Evolutionary conservation across 2,113 vertebrate genomes (phyloP).

Genomic region (Setophaga coronata): DNA sequence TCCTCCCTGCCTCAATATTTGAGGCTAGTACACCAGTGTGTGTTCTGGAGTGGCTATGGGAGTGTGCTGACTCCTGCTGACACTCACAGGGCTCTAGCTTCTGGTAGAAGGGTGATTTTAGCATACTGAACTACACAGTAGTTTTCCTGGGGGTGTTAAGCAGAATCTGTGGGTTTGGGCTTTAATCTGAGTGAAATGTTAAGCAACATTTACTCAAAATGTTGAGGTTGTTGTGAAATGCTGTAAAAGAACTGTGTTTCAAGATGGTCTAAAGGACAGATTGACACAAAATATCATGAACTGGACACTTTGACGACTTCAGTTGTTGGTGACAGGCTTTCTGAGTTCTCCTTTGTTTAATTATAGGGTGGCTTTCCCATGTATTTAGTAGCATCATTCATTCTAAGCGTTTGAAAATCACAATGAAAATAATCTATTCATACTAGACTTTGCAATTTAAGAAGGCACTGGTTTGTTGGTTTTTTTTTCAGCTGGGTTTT

Average conservation of each 20-base stretch:
- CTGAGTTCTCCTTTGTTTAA: neutral
- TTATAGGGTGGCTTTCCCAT: neutral
- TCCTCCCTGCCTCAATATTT: neutral
- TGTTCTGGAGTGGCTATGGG: neutral
- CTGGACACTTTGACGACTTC: neutral
- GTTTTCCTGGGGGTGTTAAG: neutral
- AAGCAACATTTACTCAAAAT: neutral
- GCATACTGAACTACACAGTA: rapidly evolving
- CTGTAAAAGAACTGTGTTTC: neutral
- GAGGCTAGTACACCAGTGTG: rapidly evolving
- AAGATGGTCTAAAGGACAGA: neutral
- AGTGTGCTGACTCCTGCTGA: neutral
- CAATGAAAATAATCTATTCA: neutral
- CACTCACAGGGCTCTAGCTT: neutral
- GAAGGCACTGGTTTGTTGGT: too few species aligned
- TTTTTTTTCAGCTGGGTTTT: neutral
- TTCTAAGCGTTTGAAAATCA: neutral
- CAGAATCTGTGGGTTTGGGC: neutral
- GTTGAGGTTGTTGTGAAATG: neutral
- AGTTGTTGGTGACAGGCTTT: neutral
- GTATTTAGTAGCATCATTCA: neutral
- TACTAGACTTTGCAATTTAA: neutral
- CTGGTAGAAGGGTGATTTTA: neutral
- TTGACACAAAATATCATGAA: neutral
- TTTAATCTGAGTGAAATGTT: neutral